Evolutionary conservation across 37 sponge, comb jelly and placozoan species (phyloP), one percentile per base, ranked within the genome.

Genomic region (Axinella damicornis): DNA sequence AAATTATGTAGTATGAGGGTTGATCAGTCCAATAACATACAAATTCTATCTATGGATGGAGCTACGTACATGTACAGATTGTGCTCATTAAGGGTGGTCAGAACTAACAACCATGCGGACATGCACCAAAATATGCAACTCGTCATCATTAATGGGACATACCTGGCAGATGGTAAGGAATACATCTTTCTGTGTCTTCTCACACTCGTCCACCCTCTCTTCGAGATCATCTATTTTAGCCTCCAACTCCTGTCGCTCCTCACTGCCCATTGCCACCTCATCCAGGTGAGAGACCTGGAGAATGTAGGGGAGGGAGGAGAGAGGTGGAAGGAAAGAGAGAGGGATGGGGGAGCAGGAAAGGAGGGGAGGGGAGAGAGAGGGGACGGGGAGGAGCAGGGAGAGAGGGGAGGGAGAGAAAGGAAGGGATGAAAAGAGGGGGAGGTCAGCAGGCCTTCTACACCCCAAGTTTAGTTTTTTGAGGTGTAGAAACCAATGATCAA

Each of bases 231-330:
- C 75, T 20, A 71, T 38, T 24, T 76, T 58, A 21, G 27, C 61
- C 55, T 91, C 91, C 64, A 91, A 69, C 34, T 77, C 86, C 57
- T 82, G 71, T 34, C 73, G 76, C 68, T 82, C 87, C 38, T 86
- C 87, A 60, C 65, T 60, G 5, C 91, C 91, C 85, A 74, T 71
- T 61, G 87, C 87, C 17, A 91, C 82, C 58, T 86, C 91, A 86
- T 91, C 91, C 28, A 91, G 65, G 64, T 79, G 77, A 20, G 87
- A 86, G 12, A 79, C 66, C 84, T 83, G 21, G 6, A 46, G 46
- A 9, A 9, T 5, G 9, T 12, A 46, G 9, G 46, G 53, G 40
- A 28, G 5, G 54, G 74, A 39, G 30, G 39, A 14, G 20, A 52
- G 53, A 39, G 16, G n/a, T 46, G 46, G 5, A 11, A 13, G 28